Conservation (phyloP, 2,888 invertebrate species). For the Platynereis dumerilii region DNA sequence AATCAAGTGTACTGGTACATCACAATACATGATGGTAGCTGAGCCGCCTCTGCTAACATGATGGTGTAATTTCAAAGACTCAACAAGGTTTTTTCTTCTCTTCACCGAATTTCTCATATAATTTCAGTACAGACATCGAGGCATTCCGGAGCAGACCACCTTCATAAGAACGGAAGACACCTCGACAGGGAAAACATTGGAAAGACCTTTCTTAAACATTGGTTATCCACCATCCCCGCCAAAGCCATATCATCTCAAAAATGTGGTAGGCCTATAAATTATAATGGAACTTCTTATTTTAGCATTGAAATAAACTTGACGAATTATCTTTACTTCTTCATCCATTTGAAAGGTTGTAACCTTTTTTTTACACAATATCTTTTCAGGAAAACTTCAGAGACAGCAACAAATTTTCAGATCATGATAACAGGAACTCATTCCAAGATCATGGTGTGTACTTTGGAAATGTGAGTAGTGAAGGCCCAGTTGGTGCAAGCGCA, state of each 20-base stretch:
- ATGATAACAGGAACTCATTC: conserved; percentile 56
- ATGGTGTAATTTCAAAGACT: no score
- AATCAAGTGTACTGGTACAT: no score
- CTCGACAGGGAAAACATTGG: conserved; percentile 49
- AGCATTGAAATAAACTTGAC: not conserved
- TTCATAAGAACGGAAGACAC: conserved; percentile 31
- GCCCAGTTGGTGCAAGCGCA: not conserved
- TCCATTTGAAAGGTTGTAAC: not conserved
- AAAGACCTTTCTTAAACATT: conserved; percentile 40
- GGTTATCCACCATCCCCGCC: conserved; percentile 42
- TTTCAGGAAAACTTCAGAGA: conserved; percentile 50
- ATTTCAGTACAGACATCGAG: conserved; percentile 22
- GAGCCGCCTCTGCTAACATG: no score
- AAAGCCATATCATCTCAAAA: conserved; percentile 40
- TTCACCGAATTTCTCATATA: not conserved
- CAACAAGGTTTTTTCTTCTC: no score
- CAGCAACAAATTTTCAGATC: conserved; percentile 51
- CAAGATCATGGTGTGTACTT: conserved; percentile 57
- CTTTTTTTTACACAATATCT: conserved; percentile 2
- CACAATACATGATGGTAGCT: no score
- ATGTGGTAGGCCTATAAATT: conserved; percentile 37
- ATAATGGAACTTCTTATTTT: not conserved
- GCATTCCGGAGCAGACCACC: conserved; percentile 5
- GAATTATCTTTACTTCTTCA: not conserved
- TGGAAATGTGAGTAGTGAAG: conserved; percentile 51